phyloP scores from a whole-genome alignment of 1,140 invertebrate species.

The Tetragonula clypearis region DNA sequence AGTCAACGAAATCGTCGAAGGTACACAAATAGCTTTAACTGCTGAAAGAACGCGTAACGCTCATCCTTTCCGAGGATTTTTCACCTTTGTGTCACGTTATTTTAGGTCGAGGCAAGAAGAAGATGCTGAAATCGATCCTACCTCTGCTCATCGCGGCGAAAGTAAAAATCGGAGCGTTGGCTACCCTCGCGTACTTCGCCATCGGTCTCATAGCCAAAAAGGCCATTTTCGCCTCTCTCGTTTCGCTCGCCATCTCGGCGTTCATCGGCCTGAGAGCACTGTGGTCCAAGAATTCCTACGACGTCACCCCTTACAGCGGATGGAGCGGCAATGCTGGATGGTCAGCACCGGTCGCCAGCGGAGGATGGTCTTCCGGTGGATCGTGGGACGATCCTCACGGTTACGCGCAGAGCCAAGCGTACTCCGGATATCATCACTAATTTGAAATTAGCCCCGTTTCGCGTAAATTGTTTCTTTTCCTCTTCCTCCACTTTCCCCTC shows the following conservation, averaged over 20 bases:
- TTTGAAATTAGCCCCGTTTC: neutral
- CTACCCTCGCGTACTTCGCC: constrained; percentile 83
- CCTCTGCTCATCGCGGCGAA: constrained; percentile 84
- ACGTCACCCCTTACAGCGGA: constrained; percentile 74
- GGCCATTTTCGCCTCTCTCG: constrained; percentile 84
- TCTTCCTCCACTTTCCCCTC: neutral
- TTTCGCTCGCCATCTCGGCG: constrained; percentile 85
- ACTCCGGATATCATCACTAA: constrained; percentile 72
- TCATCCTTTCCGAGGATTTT: too few species aligned
- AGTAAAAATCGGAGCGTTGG: constrained; percentile 83
- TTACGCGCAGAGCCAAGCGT: constrained; percentile 72
- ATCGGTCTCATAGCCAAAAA: constrained; percentile 86
- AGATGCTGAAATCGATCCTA: constrained; percentile 83
- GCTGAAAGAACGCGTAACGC: neutral
- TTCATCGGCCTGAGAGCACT: constrained; percentile 83
- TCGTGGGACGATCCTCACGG: constrained; percentile 72
- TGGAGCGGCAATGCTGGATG: neutral
- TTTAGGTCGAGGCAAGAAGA: constrained; percentile 85
- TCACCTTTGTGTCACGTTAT: too few species aligned
- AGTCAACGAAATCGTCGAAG: constrained; percentile 84
- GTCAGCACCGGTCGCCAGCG: constrained; percentile 60
- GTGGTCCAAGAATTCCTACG: constrained; percentile 73
- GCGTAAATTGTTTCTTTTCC: neutral
- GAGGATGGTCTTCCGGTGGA: constrained; percentile 75
- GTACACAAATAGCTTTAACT: constrained; percentile 62